A percentile compares a stretch with the other conserved stretches of the same genome.
Evolutionary conservation across 2,888 invertebrate genomes (phyloP).

Genomic region (Siphonodentalium dalli): DNA sequence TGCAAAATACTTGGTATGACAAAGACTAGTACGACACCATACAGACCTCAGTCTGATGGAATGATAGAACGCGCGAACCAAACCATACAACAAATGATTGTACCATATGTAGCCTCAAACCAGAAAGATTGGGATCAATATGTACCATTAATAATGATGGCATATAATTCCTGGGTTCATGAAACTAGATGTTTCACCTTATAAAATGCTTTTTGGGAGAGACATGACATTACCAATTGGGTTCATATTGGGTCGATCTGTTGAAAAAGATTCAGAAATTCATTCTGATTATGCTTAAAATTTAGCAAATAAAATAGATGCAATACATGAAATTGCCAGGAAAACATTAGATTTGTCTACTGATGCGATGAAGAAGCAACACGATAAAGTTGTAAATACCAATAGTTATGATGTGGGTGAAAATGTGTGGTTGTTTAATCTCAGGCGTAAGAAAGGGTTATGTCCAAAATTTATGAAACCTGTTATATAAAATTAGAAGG

Average conservation of each 20-base stretch:
- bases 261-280: too few relatives aligned
- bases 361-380: not conserved
- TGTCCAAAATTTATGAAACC: conserved; percentile 1
- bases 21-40: conserved; percentile 18
- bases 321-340: not conserved
- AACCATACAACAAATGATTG: conserved; percentile 21
- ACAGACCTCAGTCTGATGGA: conserved; percentile 23
- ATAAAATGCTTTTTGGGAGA: conserved; percentile 22
- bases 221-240: conserved; percentile 21
- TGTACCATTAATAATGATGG: conserved; percentile 15
- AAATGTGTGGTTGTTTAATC: not conserved
- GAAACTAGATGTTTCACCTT: conserved; percentile 14
- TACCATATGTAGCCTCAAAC: conserved; percentile 13
- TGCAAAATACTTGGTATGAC: conserved; percentile 5
- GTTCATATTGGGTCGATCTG: conserved; percentile 7
- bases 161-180: conserved; percentile 23
- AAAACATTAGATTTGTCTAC: not conserved
- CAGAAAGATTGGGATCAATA: conserved; percentile 22
- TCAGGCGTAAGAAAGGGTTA: not conserved
- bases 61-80: conserved; percentile 20
- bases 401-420: not conserved
- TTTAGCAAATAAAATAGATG: not conserved
- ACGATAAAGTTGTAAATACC: not conserved
- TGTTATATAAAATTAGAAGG: too few relatives aligned
- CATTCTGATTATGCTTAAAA: conserved; percentile 3